These are phyloP conservation scores for Cephalopachus bancanus DNA, from an alignment of 2,797 vertebrate genomes.

Conservation along the genomic window DNA sequence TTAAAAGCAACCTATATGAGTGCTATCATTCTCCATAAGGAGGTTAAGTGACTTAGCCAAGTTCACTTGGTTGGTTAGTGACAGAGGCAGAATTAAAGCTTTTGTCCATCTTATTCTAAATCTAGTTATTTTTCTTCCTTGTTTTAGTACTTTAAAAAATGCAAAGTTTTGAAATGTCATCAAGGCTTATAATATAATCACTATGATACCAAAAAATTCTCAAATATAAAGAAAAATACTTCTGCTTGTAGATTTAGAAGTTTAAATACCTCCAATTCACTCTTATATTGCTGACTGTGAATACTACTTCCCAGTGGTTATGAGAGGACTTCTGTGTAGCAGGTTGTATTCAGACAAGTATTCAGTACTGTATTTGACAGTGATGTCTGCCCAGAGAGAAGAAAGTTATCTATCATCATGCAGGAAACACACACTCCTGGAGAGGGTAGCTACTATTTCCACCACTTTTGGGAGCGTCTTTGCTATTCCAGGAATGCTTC, in stretches of 20 bases:
- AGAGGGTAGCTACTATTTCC: not conserved
- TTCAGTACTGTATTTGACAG: not conserved
- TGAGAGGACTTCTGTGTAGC: not conserved
- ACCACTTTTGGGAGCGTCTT: not conserved
- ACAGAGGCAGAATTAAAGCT: not conserved
- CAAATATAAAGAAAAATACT: not conserved
- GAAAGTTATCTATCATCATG: not conserved
- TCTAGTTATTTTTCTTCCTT: not conserved
- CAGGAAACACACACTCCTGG: not conserved
- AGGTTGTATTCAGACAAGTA: not conserved
- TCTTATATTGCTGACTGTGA: not conserved
- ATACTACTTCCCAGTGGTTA: not conserved
- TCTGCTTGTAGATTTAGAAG: not conserved
- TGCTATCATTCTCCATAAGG: not conserved
- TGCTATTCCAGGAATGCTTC: not conserved
- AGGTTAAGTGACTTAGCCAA: not conserved
- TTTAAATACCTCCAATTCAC: not conserved
- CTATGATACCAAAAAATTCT: not conserved
- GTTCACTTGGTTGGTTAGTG: not conserved
- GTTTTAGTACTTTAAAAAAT: not conserved
- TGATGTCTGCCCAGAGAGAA: not conserved
- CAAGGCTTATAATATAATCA: not conserved
- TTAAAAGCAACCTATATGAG: not conserved
- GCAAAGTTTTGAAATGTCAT: not conserved
- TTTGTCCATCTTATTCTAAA: not conserved